Conservation (phyloP, 2,113 vertebrate species). For the Dryoscopus gambensis region DNA sequence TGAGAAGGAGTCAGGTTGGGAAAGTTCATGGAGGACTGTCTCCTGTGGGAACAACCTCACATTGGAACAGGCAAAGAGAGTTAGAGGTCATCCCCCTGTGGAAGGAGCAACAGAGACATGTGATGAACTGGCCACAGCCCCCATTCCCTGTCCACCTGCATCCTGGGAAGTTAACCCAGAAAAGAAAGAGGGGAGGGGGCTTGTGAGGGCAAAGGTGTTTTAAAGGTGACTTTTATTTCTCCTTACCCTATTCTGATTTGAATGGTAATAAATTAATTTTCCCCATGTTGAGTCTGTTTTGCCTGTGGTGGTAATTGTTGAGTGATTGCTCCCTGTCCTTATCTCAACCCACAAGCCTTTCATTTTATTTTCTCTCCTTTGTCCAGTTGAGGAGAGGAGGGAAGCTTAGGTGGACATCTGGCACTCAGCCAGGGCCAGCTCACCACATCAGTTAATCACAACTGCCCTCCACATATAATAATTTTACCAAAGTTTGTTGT, state of each 20-base stretch:
- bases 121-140: not conserved
- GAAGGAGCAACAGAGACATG: not conserved
- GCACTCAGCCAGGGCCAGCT: not conserved
- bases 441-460: not conserved
- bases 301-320: accelerated
- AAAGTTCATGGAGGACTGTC: not conserved
- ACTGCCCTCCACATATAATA: not conserved
- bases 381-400: not conserved
- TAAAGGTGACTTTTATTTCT: not conserved
- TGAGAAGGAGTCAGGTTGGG: not conserved
- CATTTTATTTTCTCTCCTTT: not conserved
- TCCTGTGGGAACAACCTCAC: not conserved
- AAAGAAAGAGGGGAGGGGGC: not conserved
- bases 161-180: not conserved
- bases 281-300: not conserved
- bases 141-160: not conserved
- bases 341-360: not conserved
- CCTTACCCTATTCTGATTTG: not conserved
- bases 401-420: not conserved
- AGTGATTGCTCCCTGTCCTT: not conserved
- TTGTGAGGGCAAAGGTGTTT: not conserved
- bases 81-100: not conserved
- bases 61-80: not conserved
- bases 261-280: not conserved
- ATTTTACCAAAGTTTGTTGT: not conserved